Percentiles rank a stretch among this genome's conserved stretches.
Conservation (phyloP, 2,888 invertebrate species). For the Lysandra bellargus region DNA sequence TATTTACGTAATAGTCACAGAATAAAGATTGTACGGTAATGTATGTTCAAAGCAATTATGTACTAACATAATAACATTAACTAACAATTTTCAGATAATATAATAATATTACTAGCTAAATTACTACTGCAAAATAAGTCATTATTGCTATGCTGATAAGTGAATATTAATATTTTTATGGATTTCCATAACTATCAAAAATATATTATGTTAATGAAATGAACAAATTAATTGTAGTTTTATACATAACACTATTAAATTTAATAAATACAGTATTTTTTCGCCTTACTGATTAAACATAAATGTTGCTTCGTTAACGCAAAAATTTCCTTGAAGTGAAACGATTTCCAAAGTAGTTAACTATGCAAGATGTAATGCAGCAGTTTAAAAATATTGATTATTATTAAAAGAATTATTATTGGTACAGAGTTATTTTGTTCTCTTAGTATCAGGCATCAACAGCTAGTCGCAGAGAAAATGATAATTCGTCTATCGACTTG, state of each 20-base stretch:
- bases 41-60: constrained; percentile 62
- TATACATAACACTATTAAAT: neutral
- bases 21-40: constrained; percentile 57
- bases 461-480: no score
- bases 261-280: neutral
- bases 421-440: no score
- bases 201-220: neutral
- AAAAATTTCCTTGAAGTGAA: neutral
- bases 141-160: constrained; percentile 66
- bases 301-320: neutral
- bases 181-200: constrained; percentile 29
- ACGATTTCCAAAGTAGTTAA: neutral
- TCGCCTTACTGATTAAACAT: neutral
- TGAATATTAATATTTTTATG: constrained; percentile 29
- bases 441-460: no score
- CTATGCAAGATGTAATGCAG: neutral
- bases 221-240: neutral
- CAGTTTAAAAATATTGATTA: neutral
- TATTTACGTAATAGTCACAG: constrained; percentile 65
- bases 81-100: constrained; percentile 48
- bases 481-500: no score
- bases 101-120: constrained; percentile 51
- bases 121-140: constrained; percentile 57
- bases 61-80: constrained; percentile 46
- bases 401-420: neutral